Base-by-base conservation (phyloP, 1,140 invertebrate species). In the Lordiphosa clarofinis region DNA sequence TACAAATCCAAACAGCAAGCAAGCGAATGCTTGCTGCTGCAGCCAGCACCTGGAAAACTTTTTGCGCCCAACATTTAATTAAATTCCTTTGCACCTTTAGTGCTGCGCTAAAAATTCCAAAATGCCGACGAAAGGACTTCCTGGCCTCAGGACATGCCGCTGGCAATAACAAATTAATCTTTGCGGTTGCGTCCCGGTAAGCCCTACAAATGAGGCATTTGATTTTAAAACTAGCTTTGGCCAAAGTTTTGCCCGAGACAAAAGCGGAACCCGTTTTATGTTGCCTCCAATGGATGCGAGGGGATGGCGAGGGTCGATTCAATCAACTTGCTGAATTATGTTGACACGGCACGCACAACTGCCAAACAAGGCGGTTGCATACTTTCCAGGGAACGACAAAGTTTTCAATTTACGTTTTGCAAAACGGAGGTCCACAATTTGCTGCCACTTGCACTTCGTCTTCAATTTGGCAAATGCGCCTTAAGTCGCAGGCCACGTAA, bases 1-100 rank as follows among this genome's bases (percentile, higher is more conserved):
- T 44, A 66, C 74, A 56, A 70, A 33, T 42, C 44, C 55, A 50
- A 71, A 55, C 52, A 63, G 36, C 52, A 39, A 39, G 38, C 38
- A 39, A 12, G 15, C 12, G 3, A 19, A n/a, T 11, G 15, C 10
- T 10, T 7, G 6, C 12, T 10, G 12, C 12, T 21, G 3, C 13
- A 10, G 6, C 33, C 35, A 21, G 21, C 3, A 4, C 21, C 21
- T 21, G 21, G 21, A 28, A 28, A 28, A 28, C 35, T 8, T n/a
- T 21, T 24, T 39, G 4, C 19, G 10, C n/a, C n/a, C 11, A 69
- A 78, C 78, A 84, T 82, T 84, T 82, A 84, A 82, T 82, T 82
- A 82, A 82, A 82, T 82, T 82, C 78, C 78, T 82, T 82, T 84
- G 78, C 78, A 82, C 78, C 78, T 82, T 82, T 70, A 82, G 78